These are phyloP conservation scores for Fulica atra DNA, from an alignment of 2,113 vertebrate species.

Conservation along the genomic window DNA sequence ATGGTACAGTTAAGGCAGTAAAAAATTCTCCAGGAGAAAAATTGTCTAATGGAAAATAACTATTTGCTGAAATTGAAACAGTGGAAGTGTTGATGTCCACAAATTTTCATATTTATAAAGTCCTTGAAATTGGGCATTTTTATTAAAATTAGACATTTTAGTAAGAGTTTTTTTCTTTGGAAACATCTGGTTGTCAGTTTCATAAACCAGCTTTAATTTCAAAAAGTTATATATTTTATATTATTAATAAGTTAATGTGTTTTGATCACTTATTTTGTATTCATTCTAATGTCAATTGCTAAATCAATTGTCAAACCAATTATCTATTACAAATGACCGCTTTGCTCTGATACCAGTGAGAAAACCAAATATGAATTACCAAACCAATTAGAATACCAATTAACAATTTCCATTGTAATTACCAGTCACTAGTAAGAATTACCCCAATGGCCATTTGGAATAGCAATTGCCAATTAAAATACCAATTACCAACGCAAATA, in stretches of 20 bases:
- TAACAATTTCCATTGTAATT: conserved; percentile 61
- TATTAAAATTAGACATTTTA: background rate
- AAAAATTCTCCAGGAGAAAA: background rate
- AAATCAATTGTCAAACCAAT: conserved; percentile 60
- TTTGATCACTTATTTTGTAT: background rate
- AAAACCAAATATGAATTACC: conserved; percentile 59
- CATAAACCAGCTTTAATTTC: background rate
- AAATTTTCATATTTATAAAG: background rate
- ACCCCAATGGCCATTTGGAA: conserved; percentile 56
- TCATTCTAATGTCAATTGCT: background rate
- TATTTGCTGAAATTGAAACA: background rate
- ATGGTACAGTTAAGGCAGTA: background rate
- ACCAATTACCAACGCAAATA: conserved; percentile 57
- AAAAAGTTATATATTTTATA: background rate
- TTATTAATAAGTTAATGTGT: background rate
- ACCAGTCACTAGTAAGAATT: conserved; percentile 36
- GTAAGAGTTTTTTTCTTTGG: background rate
- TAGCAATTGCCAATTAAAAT: conserved; percentile 59
- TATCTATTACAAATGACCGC: conserved; percentile 51
- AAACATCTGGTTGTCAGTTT: background rate
- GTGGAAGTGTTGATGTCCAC: background rate
- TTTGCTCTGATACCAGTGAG: conserved; percentile 16
- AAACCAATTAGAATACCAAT: conserved; percentile 59
- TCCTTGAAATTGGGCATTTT: background rate
- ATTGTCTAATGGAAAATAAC: background rate